A percentile compares a stretch with the other conserved stretches of the same genome.
These are phyloP conservation scores for Eupleurogrammus muticus DNA, from an alignment of 2,797 vertebrate genomes.

Conservation along the genomic window DNA sequence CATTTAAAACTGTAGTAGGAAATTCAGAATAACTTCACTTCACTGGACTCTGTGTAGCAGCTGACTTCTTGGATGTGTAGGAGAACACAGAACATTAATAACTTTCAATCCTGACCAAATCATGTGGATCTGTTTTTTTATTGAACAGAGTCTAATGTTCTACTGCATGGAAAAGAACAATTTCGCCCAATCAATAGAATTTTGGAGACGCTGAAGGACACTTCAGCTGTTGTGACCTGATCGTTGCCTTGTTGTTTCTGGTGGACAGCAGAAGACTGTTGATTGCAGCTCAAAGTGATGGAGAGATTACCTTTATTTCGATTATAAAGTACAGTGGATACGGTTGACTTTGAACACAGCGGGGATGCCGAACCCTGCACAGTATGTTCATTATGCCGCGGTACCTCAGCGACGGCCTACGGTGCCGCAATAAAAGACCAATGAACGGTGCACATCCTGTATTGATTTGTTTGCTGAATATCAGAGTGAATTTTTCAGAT, in stretches of 20 bases:
- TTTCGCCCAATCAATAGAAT: too few species aligned
- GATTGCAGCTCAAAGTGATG: slow-evolving; percentile 74
- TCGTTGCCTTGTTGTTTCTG: slow-evolving; percentile 45
- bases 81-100: too few species aligned
- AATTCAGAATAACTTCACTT: too few species aligned
- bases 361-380: slow-evolving; percentile 69
- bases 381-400: slow-evolving; percentile 80
- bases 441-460: slow-evolving; percentile 84
- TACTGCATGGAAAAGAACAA: too few species aligned
- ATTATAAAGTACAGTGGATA: slow-evolving; percentile 81
- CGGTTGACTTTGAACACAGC: slow-evolving; percentile 86
- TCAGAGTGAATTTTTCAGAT: slow-evolving; percentile 86
- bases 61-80: too few species aligned
- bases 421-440: slow-evolving; percentile 80
- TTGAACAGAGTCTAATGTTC: too few species aligned
- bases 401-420: slow-evolving; percentile 73
- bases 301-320: slow-evolving; percentile 84
- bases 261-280: slow-evolving; percentile 56
- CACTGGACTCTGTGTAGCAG: too few species aligned
- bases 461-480: slow-evolving; percentile 89
- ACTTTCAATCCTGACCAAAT: too few species aligned
- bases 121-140: too few species aligned
- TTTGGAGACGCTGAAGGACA: too few species aligned
- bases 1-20: too few species aligned
- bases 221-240: slow-evolving; percentile 25